Evolutionary conservation across 1,140 invertebrate genomes (phyloP).

Genomic region (Solenopsis fugax): DNA sequence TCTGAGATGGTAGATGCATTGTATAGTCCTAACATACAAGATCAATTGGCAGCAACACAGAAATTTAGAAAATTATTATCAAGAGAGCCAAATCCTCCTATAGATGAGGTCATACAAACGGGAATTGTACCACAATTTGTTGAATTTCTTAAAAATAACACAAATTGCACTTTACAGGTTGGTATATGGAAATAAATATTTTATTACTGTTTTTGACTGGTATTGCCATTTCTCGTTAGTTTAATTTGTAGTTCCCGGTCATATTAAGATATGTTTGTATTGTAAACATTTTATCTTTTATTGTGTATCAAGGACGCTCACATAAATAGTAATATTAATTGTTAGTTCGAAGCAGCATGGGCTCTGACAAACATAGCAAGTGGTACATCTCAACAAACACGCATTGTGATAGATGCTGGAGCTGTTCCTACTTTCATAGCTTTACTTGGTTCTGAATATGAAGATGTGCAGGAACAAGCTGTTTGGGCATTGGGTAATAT

Average conservation of each 20-base stretch:
- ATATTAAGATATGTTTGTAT: too few relatives aligned
- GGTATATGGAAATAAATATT: slow-evolving; percentile 22
- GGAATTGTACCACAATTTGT: slow-evolving; percentile 99
- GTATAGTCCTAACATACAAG: slow-evolving; percentile 93
- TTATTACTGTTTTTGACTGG: too few relatives aligned
- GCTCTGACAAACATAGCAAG: slow-evolving; percentile 99
- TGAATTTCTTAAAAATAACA: slow-evolving; percentile 95
- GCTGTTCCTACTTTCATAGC: slow-evolving; percentile 97
- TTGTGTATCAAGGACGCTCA: neutral
- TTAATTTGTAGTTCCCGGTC: too few relatives aligned
- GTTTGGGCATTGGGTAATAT: slow-evolving; percentile 99
- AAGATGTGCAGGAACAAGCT: slow-evolving; percentile 98
- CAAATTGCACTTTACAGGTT: slow-evolving; percentile 95
- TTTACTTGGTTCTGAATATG: slow-evolving; percentile 92
- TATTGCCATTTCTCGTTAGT: too few relatives aligned
- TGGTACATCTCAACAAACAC: slow-evolving; percentile 97
- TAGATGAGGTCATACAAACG: slow-evolving; percentile 99
- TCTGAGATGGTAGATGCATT: slow-evolving; percentile 94
- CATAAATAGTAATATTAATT: slow-evolving; percentile 54
- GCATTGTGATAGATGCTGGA: slow-evolving; percentile 96
- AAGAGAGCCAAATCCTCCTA: slow-evolving; percentile 98
- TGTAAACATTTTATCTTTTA: neutral
- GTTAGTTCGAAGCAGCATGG: slow-evolving; percentile 99
- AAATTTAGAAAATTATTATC: slow-evolving; percentile 98
- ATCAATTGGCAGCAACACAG: slow-evolving; percentile 96